Evolutionary conservation across 2,113 vertebrate genomes (phyloP).

Genomic region (Tragelaphus buxtoni): DNA sequence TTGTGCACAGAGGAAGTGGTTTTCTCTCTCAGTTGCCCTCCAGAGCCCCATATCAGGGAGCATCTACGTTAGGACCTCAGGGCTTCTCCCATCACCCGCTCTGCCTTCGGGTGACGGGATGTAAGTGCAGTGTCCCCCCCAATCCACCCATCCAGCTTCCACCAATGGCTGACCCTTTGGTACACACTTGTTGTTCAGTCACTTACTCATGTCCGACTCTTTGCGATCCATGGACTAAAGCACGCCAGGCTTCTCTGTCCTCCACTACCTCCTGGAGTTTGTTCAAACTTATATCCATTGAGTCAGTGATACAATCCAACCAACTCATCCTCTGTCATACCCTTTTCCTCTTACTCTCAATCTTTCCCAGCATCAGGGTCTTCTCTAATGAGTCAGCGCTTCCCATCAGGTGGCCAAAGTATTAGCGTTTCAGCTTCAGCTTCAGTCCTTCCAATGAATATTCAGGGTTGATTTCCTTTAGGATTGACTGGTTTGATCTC

Average conservation of each 20-base stretch:
- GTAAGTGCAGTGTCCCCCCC: rapidly evolving
- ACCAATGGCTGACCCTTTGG: not conserved
- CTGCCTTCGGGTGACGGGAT: not conserved
- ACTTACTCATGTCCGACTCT: not conserved
- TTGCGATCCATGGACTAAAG: not conserved
- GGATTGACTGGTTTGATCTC: not conserved
- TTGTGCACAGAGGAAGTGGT: rapidly evolving
- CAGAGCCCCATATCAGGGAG: not conserved
- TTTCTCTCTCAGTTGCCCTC: not conserved
- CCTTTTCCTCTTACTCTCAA: not conserved
- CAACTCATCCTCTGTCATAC: not conserved
- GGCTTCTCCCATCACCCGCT: not conserved
- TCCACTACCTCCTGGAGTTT: not conserved
- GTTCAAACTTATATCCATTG: not conserved
- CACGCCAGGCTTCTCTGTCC: not conserved
- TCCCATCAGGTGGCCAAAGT: not conserved
- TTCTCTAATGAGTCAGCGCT: not conserved
- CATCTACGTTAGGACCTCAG: rapidly evolving
- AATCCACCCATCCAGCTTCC: not conserved
- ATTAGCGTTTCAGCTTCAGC: not conserved
- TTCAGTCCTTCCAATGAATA: not conserved
- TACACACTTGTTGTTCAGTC: not conserved
- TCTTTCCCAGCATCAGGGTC: not conserved
- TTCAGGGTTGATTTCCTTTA: not conserved
- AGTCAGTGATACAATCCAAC: not conserved